Base-by-base conservation (phyloP, 2,113 vertebrate species). In the Caracal caracal region DNA sequence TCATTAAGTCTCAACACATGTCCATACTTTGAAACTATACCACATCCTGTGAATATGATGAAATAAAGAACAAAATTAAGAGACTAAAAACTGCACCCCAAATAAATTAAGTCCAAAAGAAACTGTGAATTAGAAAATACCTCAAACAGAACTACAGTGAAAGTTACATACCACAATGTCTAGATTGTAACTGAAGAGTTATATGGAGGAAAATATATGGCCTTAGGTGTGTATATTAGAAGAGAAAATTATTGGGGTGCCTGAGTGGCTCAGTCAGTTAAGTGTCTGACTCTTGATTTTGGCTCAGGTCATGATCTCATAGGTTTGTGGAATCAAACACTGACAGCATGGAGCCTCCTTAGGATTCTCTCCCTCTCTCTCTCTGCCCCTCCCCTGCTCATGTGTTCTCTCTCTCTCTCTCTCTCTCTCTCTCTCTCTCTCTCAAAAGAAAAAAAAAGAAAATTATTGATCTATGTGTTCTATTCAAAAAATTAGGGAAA, bases 401-500 rank as follows among this genome's bases (percentile, higher is more conserved):
- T 19, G 56, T 59, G 56, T 3, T 49, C 0, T 49, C 49, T 49
- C 49, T 49, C 49, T 49, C 49, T 49, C 49, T 49, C 49, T 49
- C 49, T 49, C 49, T 49, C 49, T 49, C 49, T 49, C 49, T 49
- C 49, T 49, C 47, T 49, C 53, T 59, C 56, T 59, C 56, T 59
- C 56, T 59, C 2, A 59, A 59, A 59, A 22, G 7, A 59, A 9
- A 59, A 68, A 7, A 63, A 79, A 59, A 43, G 20, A 66, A 90
- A 93, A 85, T 63, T 78, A 70, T 22, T 53, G 6, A 70, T 76
- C 33, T 83, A 6, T 87, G 26, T 61, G 9, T 12, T 78, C 15
- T 83, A 22, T 88, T 90, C 4, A 82, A 66, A 96, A 94, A 88
- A 47, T 61, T 79, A 93, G 78, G 51, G 20, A 43, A 63, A 80